Evolutionary conservation across 2,888 invertebrate genomes (phyloP), one percentile per base, ranked within the genome.

Genomic region (Sylvicola fuscatus): DNA sequence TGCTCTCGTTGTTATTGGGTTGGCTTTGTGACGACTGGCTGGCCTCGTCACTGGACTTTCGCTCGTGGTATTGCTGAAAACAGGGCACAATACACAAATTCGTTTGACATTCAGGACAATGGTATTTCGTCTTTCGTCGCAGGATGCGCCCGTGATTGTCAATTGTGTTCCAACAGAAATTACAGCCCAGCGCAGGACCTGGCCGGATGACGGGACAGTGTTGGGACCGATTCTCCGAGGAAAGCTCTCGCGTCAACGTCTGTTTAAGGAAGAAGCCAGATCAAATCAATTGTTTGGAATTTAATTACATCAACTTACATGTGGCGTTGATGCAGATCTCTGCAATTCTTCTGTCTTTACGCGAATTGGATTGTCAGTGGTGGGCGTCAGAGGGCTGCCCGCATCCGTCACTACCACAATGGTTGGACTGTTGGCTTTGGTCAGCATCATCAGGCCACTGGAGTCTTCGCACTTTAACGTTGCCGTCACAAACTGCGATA

Each of bases 131-230:
- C 61, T 86, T 86, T 39, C 84, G 67, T 32, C 86, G 68, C 35
- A 84, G 62, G 47, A 83, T 83, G 43, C 84, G 63, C 27, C 82
- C 82, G 57, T 78, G 76, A 32, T 70, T 72, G 53, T 86, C 84
- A 32, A 83, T 79, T 1, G 84, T 83, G 54, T 86, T 86, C 86
- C 86, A 86, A 59, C 86, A 86, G 54, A 76, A 84, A 60, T 84
- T 84, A 58, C 86, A 86, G 44, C 83, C 81, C 41, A 86, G 60
- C 3, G 84, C 83, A 4, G 86, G 83, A 1, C 86, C 86, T 7
- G 77, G 73, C 36, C 86, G 64, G 34, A 81, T 72, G 8, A 78
- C 79, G 7, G 84, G 86, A 50, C 84, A 84, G 58, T 86, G 84
- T 48, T 78, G 78, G 33, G 79, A 76, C 38, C 82, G 63, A 48